Conservation (phyloP, 2,113 vertebrate species). For the Sinocyclocheilus anophthalmus region DNA sequence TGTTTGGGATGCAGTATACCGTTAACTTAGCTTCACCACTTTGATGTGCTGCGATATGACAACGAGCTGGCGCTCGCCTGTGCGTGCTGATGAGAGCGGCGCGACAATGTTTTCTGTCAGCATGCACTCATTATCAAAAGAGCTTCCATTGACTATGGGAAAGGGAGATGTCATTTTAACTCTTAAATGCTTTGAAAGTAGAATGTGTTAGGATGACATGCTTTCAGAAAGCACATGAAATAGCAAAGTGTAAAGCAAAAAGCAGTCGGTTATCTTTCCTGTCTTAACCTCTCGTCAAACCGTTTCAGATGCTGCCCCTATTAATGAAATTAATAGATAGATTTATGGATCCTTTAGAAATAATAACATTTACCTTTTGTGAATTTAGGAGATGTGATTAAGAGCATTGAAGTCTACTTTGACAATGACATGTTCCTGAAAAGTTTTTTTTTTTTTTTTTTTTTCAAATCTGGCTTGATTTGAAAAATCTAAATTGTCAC, state of each 20-base stretch:
- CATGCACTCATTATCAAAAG: slow-evolving; percentile 38
- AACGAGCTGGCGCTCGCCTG: neutral
- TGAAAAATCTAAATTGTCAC: too few relatives aligned
- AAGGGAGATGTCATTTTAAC: slow-evolving; percentile 39
- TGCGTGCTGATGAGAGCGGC: slow-evolving; percentile 26
- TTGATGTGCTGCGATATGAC: slow-evolving; percentile 48
- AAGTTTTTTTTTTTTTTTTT: too few relatives aligned
- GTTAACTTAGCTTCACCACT: slow-evolving; percentile 43
- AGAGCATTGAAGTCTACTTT: neutral
- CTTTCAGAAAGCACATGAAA: slow-evolving; percentile 1
- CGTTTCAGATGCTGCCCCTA: neutral
- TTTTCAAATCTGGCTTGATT: too few relatives aligned
- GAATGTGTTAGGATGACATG: slow-evolving; percentile 35
- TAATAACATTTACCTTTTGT: neutral
- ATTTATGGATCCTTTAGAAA: neutral
- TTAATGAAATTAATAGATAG: neutral
- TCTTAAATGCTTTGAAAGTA: slow-evolving; percentile 32
- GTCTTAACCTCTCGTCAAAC: neutral
- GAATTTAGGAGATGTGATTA: neutral
- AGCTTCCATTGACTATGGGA: neutral
- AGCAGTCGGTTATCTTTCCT: slow-evolving; percentile 2
- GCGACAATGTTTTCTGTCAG: slow-evolving; percentile 43
- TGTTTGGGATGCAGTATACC: slow-evolving; percentile 2
- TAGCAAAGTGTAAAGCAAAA: neutral
- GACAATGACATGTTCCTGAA: too few relatives aligned